Conservation (phyloP, 2,113 vertebrate species). For the Brachyistius frenatus region DNA sequence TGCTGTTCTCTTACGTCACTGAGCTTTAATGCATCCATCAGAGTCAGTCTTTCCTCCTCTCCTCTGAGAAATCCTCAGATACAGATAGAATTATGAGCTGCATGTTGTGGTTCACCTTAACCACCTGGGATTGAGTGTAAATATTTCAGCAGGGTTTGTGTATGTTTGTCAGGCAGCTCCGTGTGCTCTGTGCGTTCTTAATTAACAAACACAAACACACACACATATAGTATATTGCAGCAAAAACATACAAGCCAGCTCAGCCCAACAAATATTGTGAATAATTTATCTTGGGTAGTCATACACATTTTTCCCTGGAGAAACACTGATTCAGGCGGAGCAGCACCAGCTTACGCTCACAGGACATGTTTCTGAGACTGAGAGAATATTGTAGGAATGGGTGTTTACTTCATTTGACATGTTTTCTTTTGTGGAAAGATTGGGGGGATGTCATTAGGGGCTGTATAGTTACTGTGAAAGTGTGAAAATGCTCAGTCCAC, state of each 20-base stretch:
- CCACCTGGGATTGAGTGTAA: conserved; percentile 17
- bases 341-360: conserved; percentile 28
- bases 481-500: too few species aligned
- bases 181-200: conserved; percentile 2
- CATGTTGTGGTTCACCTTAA: neutral
- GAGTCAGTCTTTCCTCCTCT: neutral
- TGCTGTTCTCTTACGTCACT: neutral
- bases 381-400: neutral
- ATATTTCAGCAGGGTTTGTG: conserved; percentile 41
- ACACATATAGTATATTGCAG: neutral
- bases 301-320: conserved; percentile 35
- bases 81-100: conserved; percentile 15
- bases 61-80: conserved; percentile 19
- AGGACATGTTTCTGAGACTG: conserved; percentile 5
- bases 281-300: conserved; percentile 63
- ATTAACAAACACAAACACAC: conserved; percentile 6
- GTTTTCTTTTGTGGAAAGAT: conserved; percentile 18
- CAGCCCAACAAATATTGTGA: conserved; percentile 34
- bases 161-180: neutral
- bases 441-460: neutral
- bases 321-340: conserved; percentile 20
- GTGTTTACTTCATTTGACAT: conserved; percentile 9
- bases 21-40: neutral
- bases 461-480: too few species aligned
- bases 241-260: conserved; percentile 19